phyloP scores from a whole-genome alignment of 2,113 vertebrate species.

The Periophthalmus modestus region DNA sequence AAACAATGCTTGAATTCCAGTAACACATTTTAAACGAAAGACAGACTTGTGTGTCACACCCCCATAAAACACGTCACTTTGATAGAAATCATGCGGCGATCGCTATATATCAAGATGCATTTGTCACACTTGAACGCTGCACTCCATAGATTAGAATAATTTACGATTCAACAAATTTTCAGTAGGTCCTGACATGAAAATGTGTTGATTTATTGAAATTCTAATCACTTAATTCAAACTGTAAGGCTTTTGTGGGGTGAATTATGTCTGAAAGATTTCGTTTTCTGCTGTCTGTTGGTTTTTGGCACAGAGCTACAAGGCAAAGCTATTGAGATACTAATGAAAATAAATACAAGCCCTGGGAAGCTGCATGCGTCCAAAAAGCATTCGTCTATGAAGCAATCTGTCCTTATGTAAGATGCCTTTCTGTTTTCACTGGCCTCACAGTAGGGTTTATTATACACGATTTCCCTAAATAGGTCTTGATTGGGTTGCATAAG shows the following conservation, averaged over 20 bases:
- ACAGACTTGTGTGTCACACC: slow-evolving; percentile 29
- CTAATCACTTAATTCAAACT: slow-evolving; percentile 28
- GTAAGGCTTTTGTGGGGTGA: slow-evolving; percentile 6
- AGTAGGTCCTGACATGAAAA: slow-evolving; percentile 17
- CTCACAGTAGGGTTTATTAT: slow-evolving; percentile 73
- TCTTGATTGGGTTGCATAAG: slow-evolving; percentile 72
- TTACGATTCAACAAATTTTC: slow-evolving; percentile 16
- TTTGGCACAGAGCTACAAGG: slow-evolving; percentile 61
- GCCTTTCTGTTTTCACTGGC: slow-evolving; percentile 52
- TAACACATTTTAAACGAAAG: not conserved
- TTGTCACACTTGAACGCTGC: slow-evolving; percentile 22
- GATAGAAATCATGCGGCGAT: slow-evolving; percentile 6
- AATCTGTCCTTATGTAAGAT: slow-evolving; percentile 75
- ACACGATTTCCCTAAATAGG: slow-evolving; percentile 71
- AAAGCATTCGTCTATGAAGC: slow-evolving; percentile 71
- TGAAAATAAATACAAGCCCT: slow-evolving; percentile 85
- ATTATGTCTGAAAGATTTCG: slow-evolving; percentile 15
- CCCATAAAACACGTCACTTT: not conserved
- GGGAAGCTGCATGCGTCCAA: slow-evolving; percentile 80
- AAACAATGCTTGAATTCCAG: slow-evolving; percentile 12
- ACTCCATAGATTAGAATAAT: slow-evolving; percentile 10
- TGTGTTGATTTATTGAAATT: slow-evolving; percentile 26
- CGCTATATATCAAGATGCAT: slow-evolving; percentile 2
- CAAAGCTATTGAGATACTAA: slow-evolving; percentile 77
- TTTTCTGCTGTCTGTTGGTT: slow-evolving; percentile 32